Evolutionary conservation across 2,888 invertebrate species (phyloP).

Genomic region (Conomelus anceps): DNA sequence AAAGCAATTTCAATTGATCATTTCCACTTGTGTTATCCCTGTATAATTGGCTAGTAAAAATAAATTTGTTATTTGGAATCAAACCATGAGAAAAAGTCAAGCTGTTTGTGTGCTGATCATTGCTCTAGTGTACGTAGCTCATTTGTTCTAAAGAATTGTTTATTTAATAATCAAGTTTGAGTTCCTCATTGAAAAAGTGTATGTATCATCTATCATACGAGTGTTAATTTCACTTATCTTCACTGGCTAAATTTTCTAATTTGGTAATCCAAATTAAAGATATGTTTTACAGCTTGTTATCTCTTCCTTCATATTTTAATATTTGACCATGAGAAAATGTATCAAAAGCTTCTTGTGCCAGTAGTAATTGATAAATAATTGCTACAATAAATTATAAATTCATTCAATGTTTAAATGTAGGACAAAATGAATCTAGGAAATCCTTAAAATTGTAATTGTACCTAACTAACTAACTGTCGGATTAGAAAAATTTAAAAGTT

Average conservation of each 20-base stretch:
- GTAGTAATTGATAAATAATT: no score
- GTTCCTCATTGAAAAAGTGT: neutral
- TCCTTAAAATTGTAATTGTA: no score
- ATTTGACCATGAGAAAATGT: no score
- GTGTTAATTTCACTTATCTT: neutral
- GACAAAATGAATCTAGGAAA: no score
- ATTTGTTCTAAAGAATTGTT: neutral
- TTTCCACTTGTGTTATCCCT: no score
- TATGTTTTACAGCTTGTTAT: neutral
- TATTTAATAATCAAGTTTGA: neutral
- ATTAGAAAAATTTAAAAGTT: no score
- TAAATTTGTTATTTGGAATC: neutral
- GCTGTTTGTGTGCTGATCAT: neutral
- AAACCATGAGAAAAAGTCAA: neutral
- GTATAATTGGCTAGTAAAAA: neutral
- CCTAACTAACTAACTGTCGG: no score
- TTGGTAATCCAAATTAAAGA: neutral
- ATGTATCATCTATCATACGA: neutral
- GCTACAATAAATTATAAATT: no score
- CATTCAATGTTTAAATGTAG: no score
- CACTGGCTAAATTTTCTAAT: neutral
- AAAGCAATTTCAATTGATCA: no score
- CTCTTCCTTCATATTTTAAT: no score
- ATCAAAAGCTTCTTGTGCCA: no score
- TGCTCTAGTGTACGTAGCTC: neutral